Evolutionary conservation across 2,888 invertebrate species (phyloP), one percentile per base, ranked within the genome.

Genomic region (Drosophila affinis): DNA sequence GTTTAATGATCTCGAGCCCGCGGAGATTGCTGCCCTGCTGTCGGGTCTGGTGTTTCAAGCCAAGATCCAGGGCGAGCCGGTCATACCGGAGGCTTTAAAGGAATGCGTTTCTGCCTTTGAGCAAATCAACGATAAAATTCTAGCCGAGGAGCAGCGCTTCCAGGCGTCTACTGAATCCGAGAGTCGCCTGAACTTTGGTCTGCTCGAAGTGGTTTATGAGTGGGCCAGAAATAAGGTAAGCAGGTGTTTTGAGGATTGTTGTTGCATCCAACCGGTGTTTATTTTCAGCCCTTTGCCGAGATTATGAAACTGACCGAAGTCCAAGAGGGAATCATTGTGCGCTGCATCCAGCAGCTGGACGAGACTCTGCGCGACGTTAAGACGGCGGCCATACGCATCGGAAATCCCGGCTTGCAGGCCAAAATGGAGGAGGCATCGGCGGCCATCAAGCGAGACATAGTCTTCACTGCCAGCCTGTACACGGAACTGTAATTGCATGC

Each of bases 321-420:
- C 0, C 99, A 99, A 91, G 99, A 99, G 91, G 99, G 99, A 1
- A 97, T 99, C 72, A 99, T 99, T 82, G 99, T 99, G 0, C 94
- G 99, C 56, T 98, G 98, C 89, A 99, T 99, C 77, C 99, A 99
- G 90, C 96, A 99, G 89, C 92, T 99, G 45, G 97, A 98, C 90
- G 99, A 99, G 93, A 95, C 95, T 0, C 94, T 99, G 79, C 94
- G 95, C 49, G 93, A 99, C 91, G 97, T 99, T 0, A 95, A 97
- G 90, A 97, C 97, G 81, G 99, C 98, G 0, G 98, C 99, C 0
- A 94, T 96, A 71, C 96, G 97, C 39, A 97, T 99, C 70, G 99
- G 99, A 0, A 98, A 99, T 92, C 97, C 98, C 0, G 95, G 96
- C 12, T 93, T 99, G 3, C 96, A 96, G 88, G 95, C 95, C 73